A percentile compares a stretch with the other conserved stretches of the same genome.
Conservation (phyloP, 2,113 vertebrate genomes). For the Agelaius tricolor region DNA sequence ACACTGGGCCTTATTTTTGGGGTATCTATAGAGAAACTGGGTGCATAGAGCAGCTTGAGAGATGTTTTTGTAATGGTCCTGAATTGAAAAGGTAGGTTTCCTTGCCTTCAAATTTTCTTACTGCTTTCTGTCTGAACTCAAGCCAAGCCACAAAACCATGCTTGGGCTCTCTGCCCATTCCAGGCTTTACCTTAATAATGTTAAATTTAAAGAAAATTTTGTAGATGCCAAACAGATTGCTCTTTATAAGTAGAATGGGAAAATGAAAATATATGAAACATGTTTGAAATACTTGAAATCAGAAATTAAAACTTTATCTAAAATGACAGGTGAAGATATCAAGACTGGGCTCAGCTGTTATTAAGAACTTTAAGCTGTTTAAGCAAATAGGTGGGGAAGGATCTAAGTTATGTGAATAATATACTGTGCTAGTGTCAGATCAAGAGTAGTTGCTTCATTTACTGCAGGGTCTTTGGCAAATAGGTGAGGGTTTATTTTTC, state of each 20-base stretch:
- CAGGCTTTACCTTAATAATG: conserved; percentile 10
- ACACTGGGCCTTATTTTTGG: neutral
- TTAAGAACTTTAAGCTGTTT: neutral
- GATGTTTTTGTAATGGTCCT: neutral
- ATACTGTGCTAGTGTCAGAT: neutral
- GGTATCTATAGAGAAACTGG: neutral
- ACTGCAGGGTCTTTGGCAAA: neutral
- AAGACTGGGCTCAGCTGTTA: neutral
- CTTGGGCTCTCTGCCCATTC: conserved; percentile 3
- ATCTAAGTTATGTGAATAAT: neutral
- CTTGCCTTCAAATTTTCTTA: neutral
- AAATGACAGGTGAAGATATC: neutral
- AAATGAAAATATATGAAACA: neutral
- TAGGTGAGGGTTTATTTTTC: neutral
- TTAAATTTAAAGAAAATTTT: conserved; percentile 27
- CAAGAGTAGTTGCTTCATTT: neutral
- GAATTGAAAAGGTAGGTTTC: neutral
- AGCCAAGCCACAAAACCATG: conserved; percentile 22
- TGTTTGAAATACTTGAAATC: neutral
- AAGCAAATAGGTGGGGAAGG: neutral
- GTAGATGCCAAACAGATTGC: neutral
- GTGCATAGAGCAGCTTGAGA: neutral
- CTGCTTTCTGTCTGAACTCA: neutral
- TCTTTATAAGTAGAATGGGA: neutral
- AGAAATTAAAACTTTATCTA: neutral